Evolutionary conservation across 2,113 vertebrate genomes (phyloP), one percentile per base, ranked within the genome.

Genomic region (Paratilapia polleni): DNA sequence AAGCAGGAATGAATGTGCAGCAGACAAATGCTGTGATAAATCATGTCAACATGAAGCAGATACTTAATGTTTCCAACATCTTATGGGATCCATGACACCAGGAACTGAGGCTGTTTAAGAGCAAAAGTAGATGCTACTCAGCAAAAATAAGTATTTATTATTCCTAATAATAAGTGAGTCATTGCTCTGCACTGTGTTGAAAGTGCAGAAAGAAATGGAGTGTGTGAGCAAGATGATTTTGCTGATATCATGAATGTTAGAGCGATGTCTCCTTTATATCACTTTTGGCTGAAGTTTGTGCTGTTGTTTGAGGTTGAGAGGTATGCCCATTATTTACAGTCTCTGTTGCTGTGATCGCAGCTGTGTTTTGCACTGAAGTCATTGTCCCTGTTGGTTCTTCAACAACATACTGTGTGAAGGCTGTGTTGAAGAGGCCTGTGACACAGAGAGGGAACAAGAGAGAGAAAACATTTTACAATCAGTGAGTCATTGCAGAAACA

Each of bases 261-360:
- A 96, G 89, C 26, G 92, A 94, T 2, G 95, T 96, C 82, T 96
- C 96, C 86, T 94, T 96, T 13, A 94, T 77, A 17, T 73, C 36
- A 26, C 22, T 5, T 47, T 3, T 68, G 49, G 57, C 57, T 38
- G 49, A 13, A 26, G 56, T 58, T n/a, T 77, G 85, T 49, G 58
- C 5, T 2, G 11, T 28, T 3, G n/a, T n/a, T 77, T 59, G 86
- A 82, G 59, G 57, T 47, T 80, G 74, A 66, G 60, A 49, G 19
- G 28, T 56, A 19, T 66, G 81, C 31, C 78, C 62, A 22, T 8
- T 61, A 6, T 79, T 56, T 36, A 1, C 52, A 1, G 2, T 26
- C 41, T 78, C 62, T 81, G 78, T 57, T 63, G 80, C 26, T 12
- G 60, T 10, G 41, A 22, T 26, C 0, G 74, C 59, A 12, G 57